Base-by-base conservation (phyloP, 35 echinoderm and acorn worm species). In the Apostichopus californicus region DNA sequence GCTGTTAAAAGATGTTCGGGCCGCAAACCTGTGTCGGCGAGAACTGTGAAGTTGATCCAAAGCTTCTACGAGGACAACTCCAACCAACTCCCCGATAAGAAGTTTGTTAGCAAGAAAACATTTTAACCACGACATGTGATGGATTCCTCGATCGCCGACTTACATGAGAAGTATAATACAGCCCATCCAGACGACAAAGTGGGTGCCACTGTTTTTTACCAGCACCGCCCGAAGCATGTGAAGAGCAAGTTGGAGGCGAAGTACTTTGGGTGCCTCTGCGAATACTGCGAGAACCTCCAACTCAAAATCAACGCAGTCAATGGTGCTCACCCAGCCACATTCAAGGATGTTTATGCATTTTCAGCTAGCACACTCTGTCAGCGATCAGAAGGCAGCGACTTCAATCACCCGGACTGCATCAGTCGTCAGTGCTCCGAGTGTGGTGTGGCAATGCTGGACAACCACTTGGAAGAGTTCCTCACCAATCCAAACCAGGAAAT, bases 41-140 rank as follows among this genome's bases (percentile, higher is more conserved):
- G 87, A 88, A 92, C 90, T 15, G 63, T 95, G 28, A 81, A 89
- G 84, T 56, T 93, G 22, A 92, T 95, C 11, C 72, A 79, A 78
- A 82, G 66, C 52, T 95, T 92, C 75, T 95, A 87, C 65, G 90
- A 95, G 63, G 85, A 8, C 15, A 95, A 95, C 78, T 95, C 94
- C 10, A 95, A 77, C 55, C 68, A 93, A 24, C 81, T 93, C 53
- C 94, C 91, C 57, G 12, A 95, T 55, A 95, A 79, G 64, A 95
- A 89, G 71, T 77, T 95, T 53, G 94, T 93, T 11, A 88, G 94
- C 66, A 89, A 92, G 57, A 94, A 92, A 63, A 92, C 83, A 1
- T 82, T 53, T 57, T 91, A 93, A 54, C 86, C 91, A 72, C 28
- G 85, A 57, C 85, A 93, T 77, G 25, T 95, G 86, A 83, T 95